Base-by-base conservation (phyloP, 2,113 vertebrate species). In the Nannospalax galili region DNA sequence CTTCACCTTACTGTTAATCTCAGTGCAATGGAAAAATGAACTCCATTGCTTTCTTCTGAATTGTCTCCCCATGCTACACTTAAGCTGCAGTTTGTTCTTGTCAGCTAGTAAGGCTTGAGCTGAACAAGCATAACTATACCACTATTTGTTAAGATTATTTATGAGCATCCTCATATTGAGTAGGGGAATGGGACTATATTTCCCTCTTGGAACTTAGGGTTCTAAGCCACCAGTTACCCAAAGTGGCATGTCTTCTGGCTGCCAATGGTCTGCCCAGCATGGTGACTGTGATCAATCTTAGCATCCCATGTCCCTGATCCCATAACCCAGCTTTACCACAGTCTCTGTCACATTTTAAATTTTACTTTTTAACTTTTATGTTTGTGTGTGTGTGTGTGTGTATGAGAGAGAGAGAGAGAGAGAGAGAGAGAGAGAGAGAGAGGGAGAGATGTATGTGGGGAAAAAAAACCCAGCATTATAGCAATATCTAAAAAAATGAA, bases 211-310 rank as follows among this genome's bases (percentile, higher is more conserved):
- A 26, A 42, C 35, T 37, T 3, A 52, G 11, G 78, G 1, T 32
- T 69, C 22, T 30, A 42, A 69, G n/a, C 48, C 56, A 70, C 12
- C n/a, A 5, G 20, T 40, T 1, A 16, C 5, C 20, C 10, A 3
- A 20, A 12, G 20, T 35, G 60, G 11, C n/a, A 67, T 24, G 82
- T 42, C 2, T 37, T 48, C 30, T 37, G 62, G 45, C 12, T 60
- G 22, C 60, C 4, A 5, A 22, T 10, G 7, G 14, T 19, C 40
- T 5, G 12, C 24, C 15, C 5, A 17, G n/a, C 26, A 20, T 30
- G 10, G 0, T 16, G 30, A 48, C 14, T 45, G 19, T 58, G 6
- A 65, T 4, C 0, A 2, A 15, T 26, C 40, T 7, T 20, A 3
- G 45, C 35, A 15, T 37, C 10, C 75, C 64, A 30, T 3, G 4